Conservation (phyloP, 2,888 invertebrate genomes). For the Hemistola chrysoprasaria region DNA sequence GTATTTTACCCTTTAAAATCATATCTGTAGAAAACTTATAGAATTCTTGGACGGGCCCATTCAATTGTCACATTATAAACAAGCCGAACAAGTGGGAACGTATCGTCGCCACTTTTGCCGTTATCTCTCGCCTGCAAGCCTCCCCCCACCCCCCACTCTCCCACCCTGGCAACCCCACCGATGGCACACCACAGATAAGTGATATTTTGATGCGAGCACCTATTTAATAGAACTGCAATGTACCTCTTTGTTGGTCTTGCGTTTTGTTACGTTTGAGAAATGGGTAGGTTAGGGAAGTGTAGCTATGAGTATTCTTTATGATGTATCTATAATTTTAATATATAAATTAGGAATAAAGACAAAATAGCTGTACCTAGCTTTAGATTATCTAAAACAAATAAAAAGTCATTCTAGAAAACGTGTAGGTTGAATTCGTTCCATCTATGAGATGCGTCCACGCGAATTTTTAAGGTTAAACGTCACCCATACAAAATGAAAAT, state of each 20-base stretch:
- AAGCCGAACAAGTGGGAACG: conserved; percentile 32
- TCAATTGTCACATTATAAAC: conserved; percentile 32
- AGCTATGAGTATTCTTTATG: no score
- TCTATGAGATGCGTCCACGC: no score
- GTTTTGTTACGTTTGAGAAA: conserved; percentile 26
- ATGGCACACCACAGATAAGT: conserved; percentile 40
- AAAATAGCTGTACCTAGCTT: no score
- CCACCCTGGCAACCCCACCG: conserved; percentile 16
- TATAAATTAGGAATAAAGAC: no score
- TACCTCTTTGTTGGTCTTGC: conserved; percentile 14
- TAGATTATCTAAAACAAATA: no score
- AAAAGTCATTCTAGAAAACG: no score
- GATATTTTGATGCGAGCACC: conserved; percentile 46
- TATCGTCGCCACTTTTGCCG: conserved; percentile 46
- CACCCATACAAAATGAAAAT: no score
- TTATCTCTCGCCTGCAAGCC: conserved; percentile 49
- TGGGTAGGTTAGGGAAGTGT: no score
- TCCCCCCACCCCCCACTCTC: conserved; percentile 13
- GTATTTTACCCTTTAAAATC: no score
- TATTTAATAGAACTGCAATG: conserved; percentile 11
- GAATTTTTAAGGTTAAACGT: no score
- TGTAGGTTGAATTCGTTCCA: no score
- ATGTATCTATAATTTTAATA: no score
- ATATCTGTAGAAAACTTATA: not conserved
- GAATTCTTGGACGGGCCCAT: conserved; percentile 7